Evolutionary conservation across 1,140 invertebrate genomes (phyloP), one percentile per base, ranked within the genome.

Genomic region (Temnothorax nylanderi): DNA sequence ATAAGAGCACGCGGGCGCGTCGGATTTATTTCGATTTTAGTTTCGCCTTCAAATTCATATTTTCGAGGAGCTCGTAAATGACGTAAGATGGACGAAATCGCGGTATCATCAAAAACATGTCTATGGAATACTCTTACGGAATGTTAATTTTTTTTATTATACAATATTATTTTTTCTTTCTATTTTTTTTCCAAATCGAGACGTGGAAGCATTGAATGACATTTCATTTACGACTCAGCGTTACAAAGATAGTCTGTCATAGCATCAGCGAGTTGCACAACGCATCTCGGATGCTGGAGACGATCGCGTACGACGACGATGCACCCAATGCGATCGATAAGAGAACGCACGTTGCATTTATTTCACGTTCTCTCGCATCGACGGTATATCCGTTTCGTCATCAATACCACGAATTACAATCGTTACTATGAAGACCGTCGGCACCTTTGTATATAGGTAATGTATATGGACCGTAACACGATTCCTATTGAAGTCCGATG

Each of bases 401-500:
- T 81, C 47, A 51, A 81, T 81, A 26, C 10, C n/a, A 8, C 64
- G 32, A 51, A n/a, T 81, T 77, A 77, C 75, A 77, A 77, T 37
- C n/a, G 6, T 69, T 49, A 10, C 18, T 47, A 54, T 41, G 47
- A 81, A 81, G 65, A 32, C 60, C 5, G 37, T 4, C n/a, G 34
- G 16, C n/a, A 18, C 11, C 13, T 81, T 81, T 81, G 34, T 65
- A n/a, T n/a, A n/a, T n/a, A 62, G 26, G 26, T 26, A 26, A 34
- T 11, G 6, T 37, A 60, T 4, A 18, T 56, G 8, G 41, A 32
- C 26, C 18, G n/a, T 37, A 32, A 58, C 34, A n/a, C 32, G 7
- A 72, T 44, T 81, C 16, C 49, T 32, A 56, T 56, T 37, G 49
- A 67, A 16, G 26, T 67, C 2, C 32, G 47, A 56, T 18, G 32